phyloP scores from a whole-genome alignment of 1,140 invertebrate genomes.

The Tetramorium parvispinum region DNA sequence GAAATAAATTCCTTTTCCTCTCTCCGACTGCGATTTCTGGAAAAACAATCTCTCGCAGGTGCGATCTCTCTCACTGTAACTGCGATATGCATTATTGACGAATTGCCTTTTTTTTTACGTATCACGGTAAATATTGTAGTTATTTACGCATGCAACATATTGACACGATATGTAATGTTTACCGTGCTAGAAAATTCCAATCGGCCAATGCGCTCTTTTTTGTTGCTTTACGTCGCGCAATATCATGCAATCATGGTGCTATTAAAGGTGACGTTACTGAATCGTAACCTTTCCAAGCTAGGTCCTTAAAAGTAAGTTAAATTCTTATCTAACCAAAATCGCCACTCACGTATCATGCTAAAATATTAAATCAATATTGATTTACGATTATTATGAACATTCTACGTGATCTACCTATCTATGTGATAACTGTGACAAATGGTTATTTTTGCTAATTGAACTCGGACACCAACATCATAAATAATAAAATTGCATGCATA shows the following conservation, averaged over 20 bases:
- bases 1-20: neutral
- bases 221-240: slow-evolving; percentile 59
- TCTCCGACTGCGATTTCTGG: neutral
- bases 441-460: slow-evolving; percentile 25
- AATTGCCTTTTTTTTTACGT: slow-evolving; percentile 9
- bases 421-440: neutral
- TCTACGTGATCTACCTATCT: too few relatives aligned
- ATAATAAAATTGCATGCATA: slow-evolving; percentile 19
- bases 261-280: slow-evolving; percentile 46
- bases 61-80: neutral
- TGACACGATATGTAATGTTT: slow-evolving; percentile 30
- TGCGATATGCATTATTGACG: slow-evolving; percentile 1
- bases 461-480: neutral
- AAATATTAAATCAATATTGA: slow-evolving; percentile 21
- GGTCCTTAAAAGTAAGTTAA: neutral
- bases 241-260: slow-evolving; percentile 51
- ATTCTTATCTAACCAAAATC: neutral
- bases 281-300: neutral
- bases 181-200: slow-evolving; percentile 38
- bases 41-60: neutral
- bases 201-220: slow-evolving; percentile 35
- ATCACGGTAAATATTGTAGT: slow-evolving; percentile 14
- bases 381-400: slow-evolving; percentile 9
- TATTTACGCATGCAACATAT: slow-evolving; percentile 31
- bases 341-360: neutral